Base-by-base conservation (phyloP, 2,797 vertebrate species). In the Lophotriccus pileatus region DNA sequence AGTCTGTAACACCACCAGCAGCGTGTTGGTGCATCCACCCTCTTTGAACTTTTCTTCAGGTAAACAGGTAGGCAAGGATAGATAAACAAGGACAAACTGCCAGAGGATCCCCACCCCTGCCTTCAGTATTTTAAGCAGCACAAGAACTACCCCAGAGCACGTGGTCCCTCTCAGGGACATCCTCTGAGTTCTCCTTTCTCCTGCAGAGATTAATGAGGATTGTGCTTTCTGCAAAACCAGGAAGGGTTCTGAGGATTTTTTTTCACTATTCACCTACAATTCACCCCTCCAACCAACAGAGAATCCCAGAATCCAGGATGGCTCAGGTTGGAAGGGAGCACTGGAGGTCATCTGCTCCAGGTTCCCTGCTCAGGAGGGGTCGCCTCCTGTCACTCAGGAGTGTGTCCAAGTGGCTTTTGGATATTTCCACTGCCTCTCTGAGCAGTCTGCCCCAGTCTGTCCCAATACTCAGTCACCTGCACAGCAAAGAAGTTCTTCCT, bases 11-110 rank as follows among this genome's bases (percentile, higher is more conserved):
- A 17, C 13, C 32, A 23, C 4, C 6, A 39, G 59, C 10, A 75
- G 10, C 2, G 0, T 2, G 25, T 32, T 3, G 15, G 58, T 6
- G 15, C 24, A 5, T 8, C 13, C 6, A 6, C 2, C 9, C 32
- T 67, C 63, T 56, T 23, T 2, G 2, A 56, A 13, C n/a, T 21
- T 4, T 27, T 49, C 44, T 47, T 6, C 13, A 62, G 32, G 10
- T 39, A 14, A 70, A 19, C 16, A 36, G 24, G 37, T 44, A 60
- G 39, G 27, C 17, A 60, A 64, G 28, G 44, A n/a, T 27, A 14
- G 39, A 53, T 30, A 39, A 34, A 28, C 10, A 62, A 43, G 22
- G 37, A 19, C 18, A 27, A 64, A 17, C 25, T 18, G 1, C 13
- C 36, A 37, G 32, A 25, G 39, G 22, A 55, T 34, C 20, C 15